Base-by-base conservation (phyloP, 1,140 invertebrate species). In the Pseudomyrmex sp. region DNA sequence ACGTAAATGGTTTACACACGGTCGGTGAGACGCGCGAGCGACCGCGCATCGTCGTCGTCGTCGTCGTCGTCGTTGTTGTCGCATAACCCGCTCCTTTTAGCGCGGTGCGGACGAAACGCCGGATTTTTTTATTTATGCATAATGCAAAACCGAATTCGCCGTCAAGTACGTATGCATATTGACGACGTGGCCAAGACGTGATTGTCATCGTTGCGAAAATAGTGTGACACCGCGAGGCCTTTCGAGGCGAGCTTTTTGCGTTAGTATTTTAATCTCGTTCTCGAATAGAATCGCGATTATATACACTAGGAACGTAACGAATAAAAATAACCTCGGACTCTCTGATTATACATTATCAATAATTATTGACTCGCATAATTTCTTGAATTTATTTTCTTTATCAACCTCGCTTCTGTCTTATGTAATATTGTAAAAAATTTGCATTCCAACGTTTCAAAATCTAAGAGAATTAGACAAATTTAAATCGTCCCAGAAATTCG, bases 1-100 rank as follows among this genome's bases (percentile, higher is more conserved):
- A 94, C 92, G 91, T 94, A 94, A 94, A 92, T 85, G 89, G 88
- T 92, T 91, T 90, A 89, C 88, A 89, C 83, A 85, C 26, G 61
- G 44, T 20, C 80, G 62, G 73, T 69, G 70, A 88, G 68, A 83
- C 83, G 69, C 70, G 76, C 70, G 82, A 35, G 84, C 86, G 10
- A 59, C 76, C 76, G 83, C 69, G 76, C 26, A 62, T 74, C 85
- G 61, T 59, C 69, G 82, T 84, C 35, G 35, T n/a, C n/a, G n/a
- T 74, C 85, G 61, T 59, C 69, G 82, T 59, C 73, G 82, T 84
- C 35, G 35, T 35, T 3, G 35, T 35, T 7, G 35, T 35, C 35
- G 35, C 5, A 35, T 35, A 35, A 69, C 52, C 59, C 72, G 66
- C 13, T 82, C 61, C 58, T 80, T 83, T 83, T 74, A 50, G 61